These are phyloP conservation scores for Lepisosteus oculatus DNA, from an alignment of 2,113 vertebrate species.

Conservation along the genomic window DNA sequence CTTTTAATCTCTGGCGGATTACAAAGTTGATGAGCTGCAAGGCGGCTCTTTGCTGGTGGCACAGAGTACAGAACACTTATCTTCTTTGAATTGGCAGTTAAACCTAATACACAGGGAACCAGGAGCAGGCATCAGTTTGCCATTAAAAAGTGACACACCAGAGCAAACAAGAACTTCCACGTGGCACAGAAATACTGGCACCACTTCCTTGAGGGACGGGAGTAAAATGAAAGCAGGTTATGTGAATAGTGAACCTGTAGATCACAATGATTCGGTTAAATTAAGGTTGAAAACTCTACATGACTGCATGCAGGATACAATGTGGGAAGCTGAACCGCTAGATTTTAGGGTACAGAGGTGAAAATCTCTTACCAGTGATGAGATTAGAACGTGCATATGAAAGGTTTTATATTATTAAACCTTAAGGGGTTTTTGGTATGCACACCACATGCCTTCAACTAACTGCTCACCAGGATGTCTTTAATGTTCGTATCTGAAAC, in stretches of 20 bases:
- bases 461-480: slow-evolving; percentile 1
- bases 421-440: too few relatives aligned
- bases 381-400: too few relatives aligned
- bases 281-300: too few relatives aligned
- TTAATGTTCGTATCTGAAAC: slow-evolving; percentile 24
- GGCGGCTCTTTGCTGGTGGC: neutral
- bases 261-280: slow-evolving; percentile 18
- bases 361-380: too few relatives aligned
- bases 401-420: too few relatives aligned
- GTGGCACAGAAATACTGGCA: slow-evolving; percentile 32
- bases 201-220: slow-evolving; percentile 51
- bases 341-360: too few relatives aligned
- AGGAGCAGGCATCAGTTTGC: too few relatives aligned
- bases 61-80: too few relatives aligned
- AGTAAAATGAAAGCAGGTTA: slow-evolving; percentile 44
- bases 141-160: neutral
- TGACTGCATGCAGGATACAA: too few relatives aligned
- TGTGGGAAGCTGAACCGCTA: too few relatives aligned
- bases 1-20: neutral
- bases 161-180: slow-evolving; percentile 30
- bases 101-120: too few relatives aligned
- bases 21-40: neutral
- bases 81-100: too few relatives aligned
- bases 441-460: slow-evolving; percentile 7
- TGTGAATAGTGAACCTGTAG: slow-evolving; percentile 45